Evolutionary conservation across 2,113 vertebrate genomes (phyloP).

Genomic region (Xyliphius kryptos): DNA sequence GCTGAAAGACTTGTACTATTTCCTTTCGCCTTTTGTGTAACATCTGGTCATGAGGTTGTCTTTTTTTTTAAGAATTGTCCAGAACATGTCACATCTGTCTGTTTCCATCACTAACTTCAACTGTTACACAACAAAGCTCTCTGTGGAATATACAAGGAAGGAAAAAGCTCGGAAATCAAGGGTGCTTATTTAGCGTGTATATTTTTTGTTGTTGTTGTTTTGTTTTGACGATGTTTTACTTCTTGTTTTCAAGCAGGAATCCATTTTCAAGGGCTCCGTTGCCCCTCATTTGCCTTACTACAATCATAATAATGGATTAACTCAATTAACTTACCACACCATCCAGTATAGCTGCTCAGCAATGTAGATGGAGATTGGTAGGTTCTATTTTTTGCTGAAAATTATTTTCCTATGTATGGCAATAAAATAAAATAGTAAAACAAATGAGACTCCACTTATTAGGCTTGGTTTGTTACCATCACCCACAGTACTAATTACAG

Average conservation of each 20-base stretch:
- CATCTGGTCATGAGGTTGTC: slow-evolving; percentile 4
- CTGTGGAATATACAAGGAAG: not conserved
- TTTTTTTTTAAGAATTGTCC: not conserved
- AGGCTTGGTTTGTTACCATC: too few relatives aligned
- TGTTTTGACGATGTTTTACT: not conserved
- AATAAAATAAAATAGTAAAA: slow-evolving; percentile 48
- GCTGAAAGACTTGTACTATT: slow-evolving; percentile 1
- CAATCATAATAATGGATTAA: slow-evolving; percentile 33
- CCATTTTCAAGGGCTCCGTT: not conserved
- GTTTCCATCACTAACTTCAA: not conserved
- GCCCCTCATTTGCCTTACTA: slow-evolving; percentile 31
- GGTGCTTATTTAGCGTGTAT: slow-evolving; percentile 2
- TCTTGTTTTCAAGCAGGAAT: slow-evolving; percentile 12
- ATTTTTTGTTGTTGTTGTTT: not conserved
- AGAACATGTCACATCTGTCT: not conserved
- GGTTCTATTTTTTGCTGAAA: slow-evolving; percentile 51
- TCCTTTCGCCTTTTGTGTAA: slow-evolving; percentile 19
- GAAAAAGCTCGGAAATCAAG: not conserved
- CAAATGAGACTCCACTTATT: too few relatives aligned
- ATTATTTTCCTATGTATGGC: slow-evolving; percentile 70
- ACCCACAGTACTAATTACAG: too few relatives aligned
- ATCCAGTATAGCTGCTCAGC: slow-evolving; percentile 36
- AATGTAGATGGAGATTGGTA: slow-evolving; percentile 46
- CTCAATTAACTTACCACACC: slow-evolving; percentile 28
- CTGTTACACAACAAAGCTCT: not conserved